A percentile compares a stretch with the other conserved stretches of the same genome.
Evolutionary conservation across 1,140 invertebrate species (phyloP).

Genomic region (Papilio machaon): DNA sequence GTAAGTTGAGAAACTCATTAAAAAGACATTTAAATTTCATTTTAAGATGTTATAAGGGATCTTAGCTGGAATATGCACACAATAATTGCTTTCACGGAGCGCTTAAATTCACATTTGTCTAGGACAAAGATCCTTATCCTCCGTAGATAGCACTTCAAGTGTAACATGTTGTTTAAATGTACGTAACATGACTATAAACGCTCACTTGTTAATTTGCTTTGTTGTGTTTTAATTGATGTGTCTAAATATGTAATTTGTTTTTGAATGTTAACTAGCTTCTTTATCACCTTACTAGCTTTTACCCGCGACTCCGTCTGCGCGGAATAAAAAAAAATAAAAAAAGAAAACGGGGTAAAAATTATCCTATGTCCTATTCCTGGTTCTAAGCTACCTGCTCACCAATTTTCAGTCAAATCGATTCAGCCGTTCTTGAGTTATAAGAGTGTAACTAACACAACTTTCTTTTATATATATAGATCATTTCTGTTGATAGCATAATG

Average conservation of each 20-base stretch:
- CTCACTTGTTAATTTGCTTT: conserved; percentile 20
- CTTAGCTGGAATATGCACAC: conserved; percentile 23
- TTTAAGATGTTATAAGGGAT: conserved; percentile 13
- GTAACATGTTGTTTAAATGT: conserved; percentile 17
- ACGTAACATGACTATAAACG: not conserved
- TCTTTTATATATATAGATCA: too few species aligned
- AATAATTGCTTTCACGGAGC: conserved; percentile 21
- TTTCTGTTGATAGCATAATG: too few species aligned
- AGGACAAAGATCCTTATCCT: conserved; percentile 29
- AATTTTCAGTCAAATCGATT: too few species aligned
- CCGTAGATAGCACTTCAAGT: conserved; percentile 27
- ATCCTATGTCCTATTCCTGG: too few species aligned
- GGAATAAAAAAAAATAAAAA: too few species aligned
- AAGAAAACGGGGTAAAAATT: too few species aligned
- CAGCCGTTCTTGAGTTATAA: too few species aligned
- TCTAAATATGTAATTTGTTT: not conserved
- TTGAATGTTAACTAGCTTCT: not conserved
- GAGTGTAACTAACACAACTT: too few species aligned
- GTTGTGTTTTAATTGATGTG: not conserved
- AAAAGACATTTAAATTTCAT: conserved; percentile 20
- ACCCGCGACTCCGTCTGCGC: too few species aligned
- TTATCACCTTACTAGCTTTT: too few species aligned
- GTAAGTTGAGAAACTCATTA: conserved; percentile 19
- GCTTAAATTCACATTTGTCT: conserved; percentile 38
- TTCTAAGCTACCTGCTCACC: too few species aligned